Base-by-base conservation (phyloP, 2,797 vertebrate species). In the Propithecus deckenii region DNA sequence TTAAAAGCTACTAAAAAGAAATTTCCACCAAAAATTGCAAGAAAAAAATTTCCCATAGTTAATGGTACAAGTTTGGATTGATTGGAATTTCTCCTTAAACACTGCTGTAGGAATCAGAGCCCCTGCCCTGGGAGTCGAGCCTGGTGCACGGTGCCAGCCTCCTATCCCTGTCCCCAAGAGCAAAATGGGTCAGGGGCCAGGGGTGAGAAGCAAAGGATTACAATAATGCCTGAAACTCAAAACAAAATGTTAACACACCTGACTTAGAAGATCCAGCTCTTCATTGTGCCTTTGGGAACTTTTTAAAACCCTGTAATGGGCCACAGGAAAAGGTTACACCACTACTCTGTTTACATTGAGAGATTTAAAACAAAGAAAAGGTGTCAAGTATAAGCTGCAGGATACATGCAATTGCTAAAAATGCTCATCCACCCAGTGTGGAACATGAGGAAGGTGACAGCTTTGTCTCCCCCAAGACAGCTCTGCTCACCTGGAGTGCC, bases 1-100 rank as follows among this genome's bases (percentile, higher is more conserved):
- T 74, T 23, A 83, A 75, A 94, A 90, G 35, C 59, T 69, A 38
- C 41, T 71, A n/a, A 93, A 69, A 59, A 84, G 46, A 87, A 69
- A 78, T 74, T 95, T 79, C 35, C 57, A 83, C 32, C 80, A 41
- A 91, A 92, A 79, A n/a, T 72, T 46, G 35, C 10, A 32, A 50
- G 35, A 25, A 67, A 91, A 75, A 83, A 65, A 3, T 1, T 15
- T 81, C 30, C 48, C 69, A 13, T 72, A 32, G 15, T 61, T 41
- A 41, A 52, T 41, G 20, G 52, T 25, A 13, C 32, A 43, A n/a
- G 74, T 57, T 48, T 32, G 48, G 57, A 74, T 25, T 43, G 63
- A 65, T 65, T 79, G 57, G 30, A 71, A 65, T 59, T 79, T 50
- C 61, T 79, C 43, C 43, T 50, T 22, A 35, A 84, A 30, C 17